Percentiles rank a stretch among this genome's conserved stretches.
Evolutionary conservation across 2,113 vertebrate genomes (phyloP).

Genomic region (Neofelis nebulosa): DNA sequence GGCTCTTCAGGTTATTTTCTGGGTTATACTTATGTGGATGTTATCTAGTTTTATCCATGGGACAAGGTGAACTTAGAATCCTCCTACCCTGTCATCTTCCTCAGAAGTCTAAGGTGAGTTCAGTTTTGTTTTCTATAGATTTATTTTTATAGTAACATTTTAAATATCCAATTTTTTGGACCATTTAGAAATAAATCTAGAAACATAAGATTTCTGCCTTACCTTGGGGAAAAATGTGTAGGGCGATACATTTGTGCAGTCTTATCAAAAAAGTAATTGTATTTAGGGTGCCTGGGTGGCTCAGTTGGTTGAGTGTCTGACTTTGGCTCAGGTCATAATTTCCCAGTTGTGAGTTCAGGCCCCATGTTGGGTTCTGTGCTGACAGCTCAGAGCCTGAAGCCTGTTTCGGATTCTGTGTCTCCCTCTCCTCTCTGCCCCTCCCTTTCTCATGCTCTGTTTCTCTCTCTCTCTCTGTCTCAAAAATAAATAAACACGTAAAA

Average conservation of each 20-base stretch:
- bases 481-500: too few species aligned
- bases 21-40: background rate
- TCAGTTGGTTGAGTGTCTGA: too few species aligned
- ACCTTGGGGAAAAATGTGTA: background rate
- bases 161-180: constrained; percentile 16
- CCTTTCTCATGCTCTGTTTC: too few species aligned
- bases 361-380: too few species aligned
- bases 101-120: background rate
- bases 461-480: too few species aligned
- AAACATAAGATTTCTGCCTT: background rate
- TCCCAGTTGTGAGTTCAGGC: too few species aligned
- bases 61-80: background rate
- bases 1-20: background rate
- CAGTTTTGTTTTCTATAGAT: background rate
- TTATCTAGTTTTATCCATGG: background rate
- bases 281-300: too few species aligned
- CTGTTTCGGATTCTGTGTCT: too few species aligned
- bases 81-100: background rate
- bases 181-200: constrained; percentile 41
- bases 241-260: background rate
- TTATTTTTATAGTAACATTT: constrained; percentile 48
- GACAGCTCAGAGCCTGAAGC: too few species aligned
- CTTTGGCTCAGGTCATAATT: too few species aligned
- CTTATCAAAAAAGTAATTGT: background rate
- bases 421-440: too few species aligned